Evolutionary conservation across 2,888 invertebrate genomes (phyloP).

Genomic region (Melitaea athalia): DNA sequence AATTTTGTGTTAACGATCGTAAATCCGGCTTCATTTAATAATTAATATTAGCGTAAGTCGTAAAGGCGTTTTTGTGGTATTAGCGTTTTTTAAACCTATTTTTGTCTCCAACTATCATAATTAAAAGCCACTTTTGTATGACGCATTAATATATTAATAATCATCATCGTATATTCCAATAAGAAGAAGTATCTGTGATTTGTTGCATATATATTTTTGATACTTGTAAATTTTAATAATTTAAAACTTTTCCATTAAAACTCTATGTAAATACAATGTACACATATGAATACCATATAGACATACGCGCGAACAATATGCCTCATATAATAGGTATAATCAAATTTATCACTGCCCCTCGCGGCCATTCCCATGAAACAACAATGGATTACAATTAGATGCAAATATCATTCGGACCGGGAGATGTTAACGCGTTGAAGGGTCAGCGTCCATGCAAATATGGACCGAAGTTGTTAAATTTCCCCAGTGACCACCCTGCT

Average conservation of each 20-base stretch:
- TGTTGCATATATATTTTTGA: too few species aligned
- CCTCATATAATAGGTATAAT: constrained; percentile 34
- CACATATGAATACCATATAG: constrained; percentile 13
- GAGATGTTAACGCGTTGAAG: constrained; percentile 58
- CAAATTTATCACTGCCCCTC: constrained; percentile 43
- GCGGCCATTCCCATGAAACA: constrained; percentile 68
- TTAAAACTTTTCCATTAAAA: background rate
- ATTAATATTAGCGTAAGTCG: too few species aligned
- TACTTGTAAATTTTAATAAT: too few species aligned
- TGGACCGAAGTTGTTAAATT: constrained; percentile 60
- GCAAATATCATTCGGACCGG: constrained; percentile 68
- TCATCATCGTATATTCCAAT: too few species aligned
- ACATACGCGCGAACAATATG: constrained; percentile 14
- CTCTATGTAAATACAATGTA: background rate
- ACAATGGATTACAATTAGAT: constrained; percentile 77
- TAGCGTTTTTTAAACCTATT: too few species aligned
- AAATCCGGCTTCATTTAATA: too few species aligned
- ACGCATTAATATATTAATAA: too few species aligned
- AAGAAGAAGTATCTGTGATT: too few species aligned
- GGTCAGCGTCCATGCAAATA: constrained; percentile 73
- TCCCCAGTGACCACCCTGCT: constrained; percentile 69
- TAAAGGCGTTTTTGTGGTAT: too few species aligned
- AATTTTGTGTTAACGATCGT: too few species aligned
- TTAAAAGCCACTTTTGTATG: too few species aligned
- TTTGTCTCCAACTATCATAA: too few species aligned